phyloP scores from a whole-genome alignment of 2,888 invertebrate species.

The Melieria crassipennis region DNA sequence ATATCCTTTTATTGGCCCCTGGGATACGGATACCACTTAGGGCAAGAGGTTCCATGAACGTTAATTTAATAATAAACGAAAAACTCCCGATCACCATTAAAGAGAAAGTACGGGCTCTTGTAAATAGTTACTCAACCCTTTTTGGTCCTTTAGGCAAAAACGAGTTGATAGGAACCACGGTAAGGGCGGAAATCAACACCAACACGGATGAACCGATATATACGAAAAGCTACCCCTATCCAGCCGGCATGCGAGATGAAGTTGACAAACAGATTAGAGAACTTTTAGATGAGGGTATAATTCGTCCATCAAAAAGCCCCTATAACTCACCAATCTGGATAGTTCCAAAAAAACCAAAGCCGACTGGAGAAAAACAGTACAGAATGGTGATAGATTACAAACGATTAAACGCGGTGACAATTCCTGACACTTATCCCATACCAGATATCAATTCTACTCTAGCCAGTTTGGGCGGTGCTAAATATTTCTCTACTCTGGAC shows the following conservation, averaged over 20 bases:
- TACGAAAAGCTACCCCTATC: conserved; percentile 57
- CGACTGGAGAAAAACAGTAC: conserved; percentile 40
- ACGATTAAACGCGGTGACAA: conserved; percentile 42
- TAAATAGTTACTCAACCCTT: conserved; percentile 5
- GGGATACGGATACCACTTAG: conserved; percentile 34
- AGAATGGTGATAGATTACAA: conserved; percentile 44
- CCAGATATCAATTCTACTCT: conserved; percentile 42
- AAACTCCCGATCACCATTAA: neutral
- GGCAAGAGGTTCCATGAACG: conserved; percentile 27
- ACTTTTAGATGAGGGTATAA: conserved; percentile 51
- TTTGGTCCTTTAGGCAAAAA: conserved; percentile 17
- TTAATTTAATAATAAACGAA: neutral
- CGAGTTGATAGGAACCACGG: conserved; percentile 23
- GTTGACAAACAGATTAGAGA: conserved; percentile 53
- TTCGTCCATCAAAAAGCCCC: conserved; percentile 48
- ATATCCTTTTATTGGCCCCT: conserved; percentile 16
- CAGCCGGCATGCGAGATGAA: conserved; percentile 35
- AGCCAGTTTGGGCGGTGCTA: conserved; percentile 41
- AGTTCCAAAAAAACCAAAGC: conserved; percentile 43
- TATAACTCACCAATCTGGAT: conserved; percentile 50
- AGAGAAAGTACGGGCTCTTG: neutral
- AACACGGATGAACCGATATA: conserved; percentile 49
- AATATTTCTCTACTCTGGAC: conserved; percentile 44
- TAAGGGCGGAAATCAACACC: conserved; percentile 55
- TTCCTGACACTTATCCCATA: conserved; percentile 41